Conservation (phyloP, 2,797 vertebrate species). For the Hydrocynus forskahlii region DNA sequence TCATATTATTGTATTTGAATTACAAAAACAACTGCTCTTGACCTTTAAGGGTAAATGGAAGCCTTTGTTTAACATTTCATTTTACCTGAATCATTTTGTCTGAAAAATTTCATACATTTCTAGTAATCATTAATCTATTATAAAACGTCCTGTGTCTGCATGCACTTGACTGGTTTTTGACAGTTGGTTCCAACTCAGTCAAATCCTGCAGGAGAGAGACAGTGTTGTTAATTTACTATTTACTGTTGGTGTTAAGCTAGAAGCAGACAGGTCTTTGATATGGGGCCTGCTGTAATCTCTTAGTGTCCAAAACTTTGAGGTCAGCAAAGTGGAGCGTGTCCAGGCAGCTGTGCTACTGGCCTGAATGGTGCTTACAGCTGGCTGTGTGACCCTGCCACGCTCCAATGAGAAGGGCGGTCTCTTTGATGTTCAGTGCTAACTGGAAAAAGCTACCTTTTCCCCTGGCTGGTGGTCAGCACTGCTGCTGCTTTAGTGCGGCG, state of each 20-base stretch:
- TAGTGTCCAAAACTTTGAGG: conserved; percentile 22
- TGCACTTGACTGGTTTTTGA: neutral
- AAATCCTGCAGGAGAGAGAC: too few species aligned
- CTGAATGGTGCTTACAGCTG: conserved; percentile 9
- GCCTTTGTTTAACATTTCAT: too few species aligned
- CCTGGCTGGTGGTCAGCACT: neutral
- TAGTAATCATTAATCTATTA: too few species aligned
- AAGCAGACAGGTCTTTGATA: conserved; percentile 1
- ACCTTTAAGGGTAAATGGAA: too few species aligned
- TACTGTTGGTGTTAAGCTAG: neutral
- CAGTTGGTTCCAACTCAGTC: neutral
- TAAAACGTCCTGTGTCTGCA: neutral
- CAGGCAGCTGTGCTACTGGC: conserved; percentile 17
- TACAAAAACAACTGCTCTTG: too few species aligned
- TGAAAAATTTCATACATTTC: too few species aligned
- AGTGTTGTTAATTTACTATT: neutral
- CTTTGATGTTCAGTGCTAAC: conserved; percentile 16
- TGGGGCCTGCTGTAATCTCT: conserved; percentile 10
- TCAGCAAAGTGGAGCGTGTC: neutral
- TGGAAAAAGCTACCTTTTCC: neutral
- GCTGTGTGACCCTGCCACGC: conserved; percentile 11
- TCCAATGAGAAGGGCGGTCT: neutral
- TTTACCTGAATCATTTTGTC: too few species aligned
- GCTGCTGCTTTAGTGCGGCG: conserved; percentile 4
- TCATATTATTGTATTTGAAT: too few species aligned